Conservation (phyloP, 2,113 vertebrate genomes). For the Sorex araneus region DNA sequence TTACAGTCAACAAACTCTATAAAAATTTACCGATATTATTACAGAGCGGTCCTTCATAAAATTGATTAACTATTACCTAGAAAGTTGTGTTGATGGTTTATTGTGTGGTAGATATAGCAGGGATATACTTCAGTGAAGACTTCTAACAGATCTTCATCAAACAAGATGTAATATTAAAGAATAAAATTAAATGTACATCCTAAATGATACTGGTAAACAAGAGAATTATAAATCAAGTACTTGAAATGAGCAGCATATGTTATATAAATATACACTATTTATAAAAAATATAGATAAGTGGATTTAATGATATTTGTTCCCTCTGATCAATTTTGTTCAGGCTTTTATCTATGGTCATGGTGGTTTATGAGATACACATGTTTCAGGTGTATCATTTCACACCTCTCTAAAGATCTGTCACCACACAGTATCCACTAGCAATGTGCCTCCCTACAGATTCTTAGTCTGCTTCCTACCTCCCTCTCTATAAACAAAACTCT, state of each 20-base stretch:
- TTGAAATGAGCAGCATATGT: neutral
- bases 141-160: neutral
- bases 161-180: neutral
- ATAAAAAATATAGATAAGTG: neutral
- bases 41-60: neutral
- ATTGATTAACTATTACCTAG: accelerated
- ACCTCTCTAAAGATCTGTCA: too few species aligned
- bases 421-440: too few species aligned
- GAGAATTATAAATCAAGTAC: neutral
- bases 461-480: too few species aligned
- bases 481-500: too few species aligned
- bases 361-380: too few species aligned
- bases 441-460: too few species aligned
- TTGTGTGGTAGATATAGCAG: neutral
- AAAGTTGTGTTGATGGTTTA: neutral
- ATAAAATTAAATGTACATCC: neutral
- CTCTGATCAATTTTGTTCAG: neutral
- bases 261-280: neutral
- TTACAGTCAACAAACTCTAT: neutral
- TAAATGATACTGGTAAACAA: neutral
- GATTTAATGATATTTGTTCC: neutral
- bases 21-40: neutral
- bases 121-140: neutral
- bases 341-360: neutral
- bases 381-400: too few species aligned